Evolutionary conservation across 2,888 invertebrate species (phyloP), one percentile per base, ranked within the genome.

Genomic region (Rhabditophanes sp.): DNA sequence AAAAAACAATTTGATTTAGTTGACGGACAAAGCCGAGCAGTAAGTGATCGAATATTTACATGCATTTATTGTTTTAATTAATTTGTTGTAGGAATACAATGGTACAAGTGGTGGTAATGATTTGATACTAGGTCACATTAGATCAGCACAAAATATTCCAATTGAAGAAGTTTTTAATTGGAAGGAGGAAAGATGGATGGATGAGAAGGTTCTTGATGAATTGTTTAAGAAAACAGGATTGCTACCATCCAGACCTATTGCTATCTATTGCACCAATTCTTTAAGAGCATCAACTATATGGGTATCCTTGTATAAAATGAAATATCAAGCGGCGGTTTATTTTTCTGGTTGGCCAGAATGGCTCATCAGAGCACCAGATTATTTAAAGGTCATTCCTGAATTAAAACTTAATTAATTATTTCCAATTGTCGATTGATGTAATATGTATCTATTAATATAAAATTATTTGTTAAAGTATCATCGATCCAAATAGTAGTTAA

Each of bases 311-410:
- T 42, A 47, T 2, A 31, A 49, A 18, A 39, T 44, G 14, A 46
- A 48, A 14, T 55, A 44, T 40, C 36, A 42, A 11, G 48, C 56
- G 6, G 41, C 49, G 25, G 42, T 60, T 11, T 60, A 61, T 33
- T 60, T 60, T 30, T 59, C 57, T 19, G 50, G 53, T 2, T 60
- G 60, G 60, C 56, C 60, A 2, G 60, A 60, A 35, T 60, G 54
- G 53, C 48, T 59, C 4, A 50, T 60, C 5, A 39, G 60, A 17
- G 58, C 60, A 3, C 60, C 60, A 3, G 60, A 60, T 34, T 42
- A 47, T 23, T 41, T 60, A 16, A 60, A 58, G 45, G 46, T 58
- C n/a, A 46, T 57, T 20, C 48, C 53, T 9, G 42, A 42, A 23
- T n/a, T n/a, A n/a, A n/a, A n/a, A n/a, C n/a, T n/a, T n/a, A n/a